Base-by-base conservation (phyloP, 1,140 invertebrate genomes). In the Zaprionus lachaisei region DNA sequence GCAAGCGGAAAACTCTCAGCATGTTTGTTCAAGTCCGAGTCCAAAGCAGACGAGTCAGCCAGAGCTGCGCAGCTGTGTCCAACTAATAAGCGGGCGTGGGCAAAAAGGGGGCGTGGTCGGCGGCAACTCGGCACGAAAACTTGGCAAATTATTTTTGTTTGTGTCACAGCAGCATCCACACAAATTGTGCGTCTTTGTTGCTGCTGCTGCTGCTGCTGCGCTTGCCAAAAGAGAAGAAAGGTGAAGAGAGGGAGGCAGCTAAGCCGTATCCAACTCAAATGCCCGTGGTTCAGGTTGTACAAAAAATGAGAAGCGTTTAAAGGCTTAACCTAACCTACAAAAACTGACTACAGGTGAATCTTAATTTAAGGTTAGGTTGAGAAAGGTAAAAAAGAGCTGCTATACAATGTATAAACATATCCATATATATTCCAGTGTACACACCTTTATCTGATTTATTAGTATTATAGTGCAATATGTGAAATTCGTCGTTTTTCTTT, bases 111-210 rank as follows among this genome's bases (percentile, higher is more conserved):
- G 56, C 26, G 56, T 60, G 37, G 44, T 44, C 20, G 41, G n/a
- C n/a, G 41, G 41, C 22, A 51, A 37, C 58, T 75, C 63, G 58
- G 64, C 69, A 68, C 55, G 20, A 72, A 84, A 87, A 85, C 65
- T 87, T 87, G 79, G 79, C 69, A 82, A 64, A 85, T 81, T 70
- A 87, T 85, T 79, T 85, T 69, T 71, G 55, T 69, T 58, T 74
- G 63, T 77, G 75, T 71, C 69, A 47, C 41, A 47, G 73, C 66
- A 85, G 71, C 71, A 81, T 61, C 56, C 47, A 83, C 51, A 67
- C 66, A 75, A 83, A 83, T 79, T 51, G 47, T 51, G 47, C 5
- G 47, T 51, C 47, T 51, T 51, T 51, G 47, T 49, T 49, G 47
- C 38, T 41, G 15, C 4, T 6, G 47, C 38, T 41, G 15, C 4